phyloP scores from a whole-genome alignment of 2,797 vertebrate genomes.

The Labroides dimidiatus region DNA sequence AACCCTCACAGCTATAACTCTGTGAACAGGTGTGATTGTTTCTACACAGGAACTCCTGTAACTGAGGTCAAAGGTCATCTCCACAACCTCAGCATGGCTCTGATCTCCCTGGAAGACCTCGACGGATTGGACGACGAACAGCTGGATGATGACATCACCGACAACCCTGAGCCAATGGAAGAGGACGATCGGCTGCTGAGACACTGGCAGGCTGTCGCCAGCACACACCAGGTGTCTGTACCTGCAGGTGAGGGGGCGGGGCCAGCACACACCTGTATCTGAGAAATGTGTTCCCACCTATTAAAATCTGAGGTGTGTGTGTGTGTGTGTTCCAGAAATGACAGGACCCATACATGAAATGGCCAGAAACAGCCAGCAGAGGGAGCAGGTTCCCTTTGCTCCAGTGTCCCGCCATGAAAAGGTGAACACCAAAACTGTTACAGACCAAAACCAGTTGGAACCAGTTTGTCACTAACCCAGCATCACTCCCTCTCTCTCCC shows the following conservation, averaged over 20 bases:
- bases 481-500: neutral
- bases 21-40: neutral
- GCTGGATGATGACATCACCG: slow-evolving; percentile 71
- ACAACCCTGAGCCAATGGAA: slow-evolving; percentile 73
- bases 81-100: slow-evolving; percentile 76
- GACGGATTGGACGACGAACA: slow-evolving; percentile 83
- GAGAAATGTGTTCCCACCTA: too few relatives aligned
- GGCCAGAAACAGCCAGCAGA: slow-evolving; percentile 81
- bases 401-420: slow-evolving; percentile 80
- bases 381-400: slow-evolving; percentile 79
- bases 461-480: neutral
- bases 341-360: slow-evolving; percentile 87
- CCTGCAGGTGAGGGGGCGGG: slow-evolving; percentile 31
- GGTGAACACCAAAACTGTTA: slow-evolving; percentile 65
- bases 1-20: too few relatives aligned
- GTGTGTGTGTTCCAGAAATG: slow-evolving; percentile 82
- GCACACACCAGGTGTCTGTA: slow-evolving; percentile 86
- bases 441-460: neutral
- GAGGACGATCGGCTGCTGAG: slow-evolving; percentile 77
- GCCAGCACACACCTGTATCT: slow-evolving; percentile 73
- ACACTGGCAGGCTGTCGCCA: slow-evolving; percentile 86
- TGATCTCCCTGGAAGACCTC: slow-evolving; percentile 88
- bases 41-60: slow-evolving; percentile 4
- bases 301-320: neutral
- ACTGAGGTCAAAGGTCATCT: slow-evolving; percentile 12